Conservation (phyloP, 2,888 invertebrate genomes). For the Drosophila ezoana region DNA sequence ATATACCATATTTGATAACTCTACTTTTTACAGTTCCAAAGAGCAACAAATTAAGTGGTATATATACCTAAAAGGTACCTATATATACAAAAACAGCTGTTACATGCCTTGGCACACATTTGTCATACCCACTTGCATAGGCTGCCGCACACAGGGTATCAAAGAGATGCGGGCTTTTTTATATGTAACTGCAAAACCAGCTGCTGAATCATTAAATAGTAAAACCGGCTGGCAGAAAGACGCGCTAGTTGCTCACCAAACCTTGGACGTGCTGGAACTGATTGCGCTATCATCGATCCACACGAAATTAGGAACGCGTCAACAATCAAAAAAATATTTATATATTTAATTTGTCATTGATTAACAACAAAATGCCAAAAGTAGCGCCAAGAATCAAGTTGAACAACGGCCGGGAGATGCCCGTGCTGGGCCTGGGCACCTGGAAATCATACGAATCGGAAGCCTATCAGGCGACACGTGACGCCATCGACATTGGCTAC, state of each 20-base stretch:
- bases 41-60: not conserved
- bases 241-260: constrained; percentile 54
- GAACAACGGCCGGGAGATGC: constrained; percentile 88
- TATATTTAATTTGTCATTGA: constrained; percentile 38
- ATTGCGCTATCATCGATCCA: constrained; percentile 18
- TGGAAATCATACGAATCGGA: constrained; percentile 82
- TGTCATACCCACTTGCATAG: not conserved
- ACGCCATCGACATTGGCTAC: constrained; percentile 86
- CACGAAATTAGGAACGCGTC: constrained; percentile 11
- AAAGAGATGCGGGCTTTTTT: constrained; percentile 12
- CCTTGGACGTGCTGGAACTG: constrained; percentile 51
- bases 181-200: not conserved
- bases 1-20: too few species aligned
- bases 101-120: not conserved
- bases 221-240: constrained; percentile 47
- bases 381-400: constrained; percentile 86
- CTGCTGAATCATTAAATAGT: constrained; percentile 52
- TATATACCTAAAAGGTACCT: too few species aligned
- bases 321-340: not conserved
- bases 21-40: too few species aligned
- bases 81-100: not conserved
- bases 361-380: constrained; percentile 63
- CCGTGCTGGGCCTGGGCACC: constrained; percentile 90
- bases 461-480: constrained; percentile 81
- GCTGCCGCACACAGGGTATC: constrained; percentile 21